phyloP scores from a whole-genome alignment of 2,797 vertebrate genomes.

The Nyctibius grandis region DNA sequence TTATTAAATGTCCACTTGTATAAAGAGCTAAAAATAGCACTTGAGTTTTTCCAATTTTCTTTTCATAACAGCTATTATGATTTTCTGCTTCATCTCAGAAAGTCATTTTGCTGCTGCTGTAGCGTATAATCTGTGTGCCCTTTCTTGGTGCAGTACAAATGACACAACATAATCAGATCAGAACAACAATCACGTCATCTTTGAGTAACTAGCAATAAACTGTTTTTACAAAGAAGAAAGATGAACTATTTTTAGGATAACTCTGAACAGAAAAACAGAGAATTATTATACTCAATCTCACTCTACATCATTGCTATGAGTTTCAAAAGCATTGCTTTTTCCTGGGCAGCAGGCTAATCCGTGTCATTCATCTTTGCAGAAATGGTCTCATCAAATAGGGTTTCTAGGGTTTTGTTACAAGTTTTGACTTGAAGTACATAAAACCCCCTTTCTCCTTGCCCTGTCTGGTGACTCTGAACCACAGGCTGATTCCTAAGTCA shows the following conservation, averaged over 20 bases:
- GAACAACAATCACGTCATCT: conserved; percentile 54
- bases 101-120: conserved; percentile 56
- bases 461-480: background rate
- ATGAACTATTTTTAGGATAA: conserved; percentile 44
- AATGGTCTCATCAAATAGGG: background rate
- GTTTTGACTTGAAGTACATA: background rate
- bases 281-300: background rate
- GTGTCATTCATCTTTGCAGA: background rate
- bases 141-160: conserved; percentile 46
- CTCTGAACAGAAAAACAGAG: conserved; percentile 31
- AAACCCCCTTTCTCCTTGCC: background rate
- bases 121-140: conserved; percentile 50
- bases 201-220: conserved; percentile 43
- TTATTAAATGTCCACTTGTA: conserved; percentile 64
- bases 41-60: conserved; percentile 48
- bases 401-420: background rate
- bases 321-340: background rate
- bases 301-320: background rate
- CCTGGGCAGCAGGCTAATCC: background rate
- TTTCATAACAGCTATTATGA: conserved; percentile 62
- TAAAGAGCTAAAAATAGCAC: conserved; percentile 64
- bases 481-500: background rate
- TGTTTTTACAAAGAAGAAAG: conserved; percentile 43
- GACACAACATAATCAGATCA: conserved; percentile 50
- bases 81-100: conserved; percentile 69